Base-by-base conservation (phyloP, 1,140 invertebrate species). In the Luehdorfia chinensis region DNA sequence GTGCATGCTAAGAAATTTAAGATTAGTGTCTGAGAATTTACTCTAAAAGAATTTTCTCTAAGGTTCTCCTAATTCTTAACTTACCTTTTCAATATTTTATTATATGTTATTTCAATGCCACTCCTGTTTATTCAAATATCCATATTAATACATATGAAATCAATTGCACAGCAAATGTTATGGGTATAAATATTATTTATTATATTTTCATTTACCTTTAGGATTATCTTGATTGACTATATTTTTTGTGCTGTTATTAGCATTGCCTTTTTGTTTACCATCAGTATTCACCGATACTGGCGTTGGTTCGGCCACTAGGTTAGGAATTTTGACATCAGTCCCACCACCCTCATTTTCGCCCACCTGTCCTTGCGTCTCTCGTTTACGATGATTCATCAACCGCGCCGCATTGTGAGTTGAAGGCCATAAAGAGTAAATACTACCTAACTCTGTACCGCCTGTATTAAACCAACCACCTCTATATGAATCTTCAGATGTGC, bases 351-450 rank as follows among this genome's bases (percentile, higher is more conserved):
- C 47, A n/a, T 54, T 39, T 28, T 12, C 12, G 9, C 39, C 39
- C 4, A 43, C 11, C 55, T 34, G n/a, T 30, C 45, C 31, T 64
- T 50, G 7, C 50, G 44, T 23, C 50, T 64, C 19, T 59, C 23
- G 34, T 50, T 62, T 43, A 6, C 39, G 13, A 43, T 28, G 39
- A 4, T 43, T 43, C 47, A 64, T 23, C 45, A 66, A 50, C 18
- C 32, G 52, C 2, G 59, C 55, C 7, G 33, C 66, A 47, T 71
- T 64, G 15, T 65, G 64, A 7, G 67, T 25, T 6, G 67, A 71
- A 13, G 67, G 67, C 67, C 67, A 71, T 12, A 46, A 52, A 4
- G 67, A 62, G 49, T 59, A 56, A 30, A 39, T 49, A 28, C 14
- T 54, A 13, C 58, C 56, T 25, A 62, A 55, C 8, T 62, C 56